phyloP scores from a whole-genome alignment of 2,113 vertebrate species.

The Galeopterus variegatus region DNA sequence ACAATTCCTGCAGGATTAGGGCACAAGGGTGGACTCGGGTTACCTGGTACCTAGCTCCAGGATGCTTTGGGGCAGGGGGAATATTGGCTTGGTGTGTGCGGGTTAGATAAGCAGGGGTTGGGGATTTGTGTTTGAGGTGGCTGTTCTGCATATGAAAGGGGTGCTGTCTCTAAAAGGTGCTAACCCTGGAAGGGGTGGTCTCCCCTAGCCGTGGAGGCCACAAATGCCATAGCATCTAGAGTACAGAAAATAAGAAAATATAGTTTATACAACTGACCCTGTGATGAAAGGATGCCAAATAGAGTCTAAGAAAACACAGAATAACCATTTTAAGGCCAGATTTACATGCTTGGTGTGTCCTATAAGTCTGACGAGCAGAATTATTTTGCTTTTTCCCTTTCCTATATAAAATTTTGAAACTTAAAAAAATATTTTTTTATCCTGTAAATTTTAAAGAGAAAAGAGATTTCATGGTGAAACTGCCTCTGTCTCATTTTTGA shows the following conservation, averaged over 20 bases:
- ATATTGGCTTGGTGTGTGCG: background rate
- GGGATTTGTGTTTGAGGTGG: background rate
- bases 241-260: background rate
- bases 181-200: background rate
- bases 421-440: background rate
- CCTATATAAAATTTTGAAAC: background rate
- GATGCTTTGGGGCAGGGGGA: background rate
- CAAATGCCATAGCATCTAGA: background rate
- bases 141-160: background rate
- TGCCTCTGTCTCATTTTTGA: background rate
- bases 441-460: background rate
- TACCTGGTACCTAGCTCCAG: background rate
- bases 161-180: background rate
- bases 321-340: background rate
- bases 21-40: background rate
- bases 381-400: background rate
- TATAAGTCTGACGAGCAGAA: background rate
- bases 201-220: background rate
- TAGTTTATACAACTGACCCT: background rate
- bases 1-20: background rate
- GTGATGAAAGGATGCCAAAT: background rate
- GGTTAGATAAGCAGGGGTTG: background rate
- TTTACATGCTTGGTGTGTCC: background rate
- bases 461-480: background rate
- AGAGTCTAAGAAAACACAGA: background rate